Base-by-base conservation (phyloP, 2,888 invertebrate species). In the Parthenolecanium corni region DNA sequence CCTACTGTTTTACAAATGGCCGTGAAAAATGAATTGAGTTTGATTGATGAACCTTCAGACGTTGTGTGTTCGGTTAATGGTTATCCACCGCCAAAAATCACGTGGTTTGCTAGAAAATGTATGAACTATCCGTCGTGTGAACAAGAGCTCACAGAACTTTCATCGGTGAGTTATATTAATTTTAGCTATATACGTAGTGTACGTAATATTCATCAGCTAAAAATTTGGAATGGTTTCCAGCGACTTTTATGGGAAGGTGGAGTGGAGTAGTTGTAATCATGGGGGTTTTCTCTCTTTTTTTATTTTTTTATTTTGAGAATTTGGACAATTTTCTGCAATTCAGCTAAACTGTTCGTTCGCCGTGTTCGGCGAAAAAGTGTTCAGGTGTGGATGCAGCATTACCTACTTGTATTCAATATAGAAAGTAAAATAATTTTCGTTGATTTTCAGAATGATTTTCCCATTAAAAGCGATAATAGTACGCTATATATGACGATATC, bases 81-180 rank as follows among this genome's bases (percentile, higher is more conserved):
- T 1, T 78, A 76, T 72, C 84, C 85, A 0, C 63, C 70, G n/a
- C 79, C 84, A 0, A 69, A 72, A 0, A 74, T 84, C 5, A 71
- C 73, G 3, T 85, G 83, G 82, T 71, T 67, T 9, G 80, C 77
- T 66, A 71, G 73, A 21, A 58, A 57, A 3, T 69, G 69, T 49
- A n/a, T 62, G 9, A 40, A 67, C 16, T 66, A 64, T 52, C 66
- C 66, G 5, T 14, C 52, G 6, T 69, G 69, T 58, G 61, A 51
- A 36, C 44, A 61, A 18, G 16, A 54, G 3, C 40, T 18, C 20
- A 65, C 40, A 42, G 47, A 3, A 21, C 36, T 38, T 6, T 58
- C 68, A 64, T 51, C 66, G 20, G 75, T 74, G 69, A 70, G 58
- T 42, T 23, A 23, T 44, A 4, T 4, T n/a, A n/a, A 11, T 38